Conservation (phyloP, 1,140 invertebrate species). For the Cylas formicarius region DNA sequence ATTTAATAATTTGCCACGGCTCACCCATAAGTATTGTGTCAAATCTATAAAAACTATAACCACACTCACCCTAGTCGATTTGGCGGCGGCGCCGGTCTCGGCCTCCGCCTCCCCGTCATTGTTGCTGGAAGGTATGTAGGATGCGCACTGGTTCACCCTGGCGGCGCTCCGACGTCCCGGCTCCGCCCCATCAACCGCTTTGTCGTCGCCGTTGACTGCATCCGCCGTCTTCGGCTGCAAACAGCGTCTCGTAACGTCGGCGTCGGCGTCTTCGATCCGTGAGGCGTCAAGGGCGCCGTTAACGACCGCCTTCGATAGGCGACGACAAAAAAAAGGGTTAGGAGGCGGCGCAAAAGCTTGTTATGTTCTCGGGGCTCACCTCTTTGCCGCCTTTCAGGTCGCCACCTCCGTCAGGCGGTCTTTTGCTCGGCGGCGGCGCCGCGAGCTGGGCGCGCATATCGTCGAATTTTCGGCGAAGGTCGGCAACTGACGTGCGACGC, state of each 20-base stretch:
- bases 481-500: conserved; percentile 46
- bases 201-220: conserved; percentile 19
- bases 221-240: conserved; percentile 13
- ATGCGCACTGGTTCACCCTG: conserved; percentile 46
- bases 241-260: conserved; percentile 1
- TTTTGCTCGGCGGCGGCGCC: conserved; percentile 5
- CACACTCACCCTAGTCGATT: no score
- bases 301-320: no score
- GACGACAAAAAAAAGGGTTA: no score
- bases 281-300: no score
- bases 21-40: no score
- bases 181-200: conserved; percentile 21
- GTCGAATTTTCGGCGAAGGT: conserved; percentile 49
- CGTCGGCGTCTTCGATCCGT: no score
- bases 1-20: no score
- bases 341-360: no score
- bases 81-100: conserved; percentile 10
- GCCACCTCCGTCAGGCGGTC: conserved; percentile 9
- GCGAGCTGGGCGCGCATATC: conserved; percentile 24
- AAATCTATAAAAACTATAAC: no score
- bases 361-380: no score
- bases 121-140: conserved; percentile 48
- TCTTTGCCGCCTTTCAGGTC: neutral
- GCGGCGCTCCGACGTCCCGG: conserved; percentile 17
- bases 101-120: conserved; percentile 24